These are phyloP conservation scores for Spisula solida DNA, from an alignment of 2,888 invertebrate genomes.

Conservation along the genomic window DNA sequence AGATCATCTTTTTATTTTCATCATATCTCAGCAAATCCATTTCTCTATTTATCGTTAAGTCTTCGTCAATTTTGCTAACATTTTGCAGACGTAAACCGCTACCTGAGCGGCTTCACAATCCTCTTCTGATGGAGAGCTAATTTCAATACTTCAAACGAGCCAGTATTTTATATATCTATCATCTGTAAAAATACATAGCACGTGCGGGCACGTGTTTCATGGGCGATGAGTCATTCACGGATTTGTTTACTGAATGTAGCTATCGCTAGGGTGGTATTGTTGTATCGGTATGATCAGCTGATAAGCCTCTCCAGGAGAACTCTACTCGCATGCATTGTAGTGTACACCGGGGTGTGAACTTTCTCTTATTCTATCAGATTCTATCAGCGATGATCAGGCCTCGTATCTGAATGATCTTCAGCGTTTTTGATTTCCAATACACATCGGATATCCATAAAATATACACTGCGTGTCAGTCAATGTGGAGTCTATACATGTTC, in stretches of 20 bases:
- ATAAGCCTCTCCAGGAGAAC: constrained; percentile 33
- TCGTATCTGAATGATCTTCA: neutral
- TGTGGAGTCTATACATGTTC: neutral
- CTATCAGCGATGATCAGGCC: neutral
- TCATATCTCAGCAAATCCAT: constrained; percentile 2
- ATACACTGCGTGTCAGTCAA: neutral
- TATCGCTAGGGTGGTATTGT: constrained; percentile 27
- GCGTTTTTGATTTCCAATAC: neutral
- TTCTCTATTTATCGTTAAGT: neutral
- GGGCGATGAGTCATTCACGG: constrained; percentile 44
- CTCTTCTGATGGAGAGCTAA: neutral
- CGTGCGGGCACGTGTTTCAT: constrained; percentile 40
- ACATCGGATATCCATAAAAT: neutral
- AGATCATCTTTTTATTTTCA: neutral
- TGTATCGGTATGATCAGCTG: constrained; percentile 28
- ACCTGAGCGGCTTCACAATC: neutral
- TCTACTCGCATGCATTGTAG: constrained; percentile 36
- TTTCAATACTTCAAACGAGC: constrained; percentile 26
- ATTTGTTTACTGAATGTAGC: constrained; percentile 50
- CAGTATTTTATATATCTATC: constrained; percentile 25
- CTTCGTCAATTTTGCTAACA: neutral
- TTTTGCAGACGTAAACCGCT: neutral
- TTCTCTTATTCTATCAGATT: constrained; percentile 21
- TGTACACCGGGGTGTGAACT: constrained; percentile 26
- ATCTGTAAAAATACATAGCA: constrained; percentile 46